phyloP scores from a whole-genome alignment of 2,113 vertebrate species.

The Sitta europaea region DNA sequence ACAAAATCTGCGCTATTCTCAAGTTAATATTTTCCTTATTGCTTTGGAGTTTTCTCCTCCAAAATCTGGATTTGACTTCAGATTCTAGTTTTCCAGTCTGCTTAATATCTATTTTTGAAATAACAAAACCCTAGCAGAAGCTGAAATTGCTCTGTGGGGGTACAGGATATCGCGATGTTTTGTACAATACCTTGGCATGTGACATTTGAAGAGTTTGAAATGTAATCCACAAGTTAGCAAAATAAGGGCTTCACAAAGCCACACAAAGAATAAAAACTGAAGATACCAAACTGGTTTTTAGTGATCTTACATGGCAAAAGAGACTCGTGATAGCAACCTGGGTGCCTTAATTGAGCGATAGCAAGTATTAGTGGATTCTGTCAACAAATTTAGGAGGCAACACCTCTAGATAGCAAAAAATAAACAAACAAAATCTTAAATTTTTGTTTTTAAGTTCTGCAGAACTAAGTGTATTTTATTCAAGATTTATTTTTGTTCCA shows the following conservation, averaged over 20 bases:
- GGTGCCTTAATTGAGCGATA: not conserved
- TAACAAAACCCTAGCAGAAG: not conserved
- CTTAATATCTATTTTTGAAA: constrained; percentile 3
- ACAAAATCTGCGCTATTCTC: not conserved
- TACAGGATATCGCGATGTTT: not conserved
- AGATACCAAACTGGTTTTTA: not conserved
- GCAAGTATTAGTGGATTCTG: not conserved
- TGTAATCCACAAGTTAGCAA: not conserved
- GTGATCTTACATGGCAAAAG: not conserved
- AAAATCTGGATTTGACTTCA: not conserved
- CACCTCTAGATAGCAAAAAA: not conserved
- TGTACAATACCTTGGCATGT: not conserved
- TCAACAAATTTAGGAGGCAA: not conserved
- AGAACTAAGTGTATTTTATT: not conserved
- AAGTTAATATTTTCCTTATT: not conserved
- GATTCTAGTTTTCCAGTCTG: not conserved
- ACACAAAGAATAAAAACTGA: not conserved
- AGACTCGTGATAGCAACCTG: not conserved
- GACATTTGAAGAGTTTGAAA: not conserved
- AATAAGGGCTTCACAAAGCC: not conserved
- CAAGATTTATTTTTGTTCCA: not conserved
- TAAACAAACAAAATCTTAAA: not conserved
- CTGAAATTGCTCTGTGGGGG: not conserved
- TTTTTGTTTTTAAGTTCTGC: not conserved
- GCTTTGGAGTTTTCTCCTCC: not conserved